Conservation (phyloP, 2,888 invertebrate genomes). For the Coleophora flavipennella region DNA sequence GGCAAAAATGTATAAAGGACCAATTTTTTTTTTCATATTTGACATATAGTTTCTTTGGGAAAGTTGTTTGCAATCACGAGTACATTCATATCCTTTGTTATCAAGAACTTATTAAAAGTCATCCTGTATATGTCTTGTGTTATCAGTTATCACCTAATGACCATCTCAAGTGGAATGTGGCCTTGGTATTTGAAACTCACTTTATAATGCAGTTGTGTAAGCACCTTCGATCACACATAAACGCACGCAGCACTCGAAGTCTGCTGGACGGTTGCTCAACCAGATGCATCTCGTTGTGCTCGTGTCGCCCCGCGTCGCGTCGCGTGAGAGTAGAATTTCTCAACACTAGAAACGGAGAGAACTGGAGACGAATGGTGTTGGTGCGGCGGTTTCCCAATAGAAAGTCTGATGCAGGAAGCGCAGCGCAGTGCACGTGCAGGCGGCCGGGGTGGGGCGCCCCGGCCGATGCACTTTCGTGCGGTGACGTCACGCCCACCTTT, state of each 20-base stretch:
- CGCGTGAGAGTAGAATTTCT: conserved; percentile 57
- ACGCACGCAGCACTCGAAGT: conserved; percentile 41
- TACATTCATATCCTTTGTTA: no score
- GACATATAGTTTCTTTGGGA: no score
- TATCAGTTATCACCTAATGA: no score
- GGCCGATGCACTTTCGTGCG: conserved; percentile 70
- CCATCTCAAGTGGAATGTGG: no score
- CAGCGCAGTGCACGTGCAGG: conserved; percentile 37
- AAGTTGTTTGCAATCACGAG: no score
- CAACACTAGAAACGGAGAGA: conserved; percentile 43
- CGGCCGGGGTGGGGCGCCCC: conserved; percentile 41
- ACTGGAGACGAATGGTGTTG: conserved; percentile 31
- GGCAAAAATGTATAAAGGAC: no score
- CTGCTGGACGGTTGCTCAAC: conserved; percentile 50
- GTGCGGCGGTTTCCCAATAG: conserved; percentile 60
- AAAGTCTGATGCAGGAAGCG: conserved; percentile 67
- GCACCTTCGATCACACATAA: no score
- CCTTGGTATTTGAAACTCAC: no score
- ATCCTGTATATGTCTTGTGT: no score
- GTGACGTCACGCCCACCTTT: conserved; percentile 66
- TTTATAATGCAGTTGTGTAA: conserved; percentile 51
- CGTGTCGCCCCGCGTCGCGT: conserved; percentile 30
- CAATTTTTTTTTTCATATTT: no score
- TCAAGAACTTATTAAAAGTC: no score
- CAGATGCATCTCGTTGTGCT: conserved; percentile 54